phyloP scores from a whole-genome alignment of 1,140 invertebrate genomes.

The Metaphire vulgaris region DNA sequence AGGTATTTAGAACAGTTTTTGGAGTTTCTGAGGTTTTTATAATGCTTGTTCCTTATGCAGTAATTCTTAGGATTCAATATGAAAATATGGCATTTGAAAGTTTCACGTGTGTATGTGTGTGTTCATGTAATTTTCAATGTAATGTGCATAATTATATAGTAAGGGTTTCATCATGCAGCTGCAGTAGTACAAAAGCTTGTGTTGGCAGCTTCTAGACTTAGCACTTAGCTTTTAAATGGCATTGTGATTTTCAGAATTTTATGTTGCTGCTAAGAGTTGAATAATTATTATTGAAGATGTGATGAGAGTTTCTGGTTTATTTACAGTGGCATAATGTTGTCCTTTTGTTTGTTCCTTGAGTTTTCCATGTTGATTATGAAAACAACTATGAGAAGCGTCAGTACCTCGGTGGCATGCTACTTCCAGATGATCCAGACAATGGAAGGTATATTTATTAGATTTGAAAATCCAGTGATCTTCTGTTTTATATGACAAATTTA shows the following conservation, averaged over 20 bases:
- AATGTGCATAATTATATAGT: slow-evolving; percentile 65
- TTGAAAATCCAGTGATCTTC: not conserved
- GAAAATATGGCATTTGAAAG: not conserved
- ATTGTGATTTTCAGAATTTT: too few relatives aligned
- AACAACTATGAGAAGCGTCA: slow-evolving; percentile 53
- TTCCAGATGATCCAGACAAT: slow-evolving; percentile 45
- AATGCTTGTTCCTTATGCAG: not conserved
- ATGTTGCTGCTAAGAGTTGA: too few relatives aligned
- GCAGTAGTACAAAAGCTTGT: too few relatives aligned
- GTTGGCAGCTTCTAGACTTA: too few relatives aligned
- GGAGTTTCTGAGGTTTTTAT: not conserved
- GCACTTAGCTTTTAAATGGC: too few relatives aligned
- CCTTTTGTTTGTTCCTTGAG: slow-evolving; percentile 36
- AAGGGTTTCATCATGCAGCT: slow-evolving; percentile 60
- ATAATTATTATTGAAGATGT: too few relatives aligned
- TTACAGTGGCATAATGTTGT: too few relatives aligned
- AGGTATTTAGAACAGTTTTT: too few relatives aligned
- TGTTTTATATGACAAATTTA: too few relatives aligned
- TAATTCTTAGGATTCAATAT: not conserved
- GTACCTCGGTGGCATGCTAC: slow-evolving; percentile 48
- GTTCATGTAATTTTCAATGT: too few relatives aligned
- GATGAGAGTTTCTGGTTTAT: too few relatives aligned
- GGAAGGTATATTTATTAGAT: slow-evolving; percentile 43
- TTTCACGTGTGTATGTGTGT: not conserved
- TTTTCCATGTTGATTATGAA: slow-evolving; percentile 48